A percentile compares a stretch with the other conserved stretches of the same genome.
Evolutionary conservation across 2,113 vertebrate genomes (phyloP).

Genomic region (Chamaetylas fuelleborni): DNA sequence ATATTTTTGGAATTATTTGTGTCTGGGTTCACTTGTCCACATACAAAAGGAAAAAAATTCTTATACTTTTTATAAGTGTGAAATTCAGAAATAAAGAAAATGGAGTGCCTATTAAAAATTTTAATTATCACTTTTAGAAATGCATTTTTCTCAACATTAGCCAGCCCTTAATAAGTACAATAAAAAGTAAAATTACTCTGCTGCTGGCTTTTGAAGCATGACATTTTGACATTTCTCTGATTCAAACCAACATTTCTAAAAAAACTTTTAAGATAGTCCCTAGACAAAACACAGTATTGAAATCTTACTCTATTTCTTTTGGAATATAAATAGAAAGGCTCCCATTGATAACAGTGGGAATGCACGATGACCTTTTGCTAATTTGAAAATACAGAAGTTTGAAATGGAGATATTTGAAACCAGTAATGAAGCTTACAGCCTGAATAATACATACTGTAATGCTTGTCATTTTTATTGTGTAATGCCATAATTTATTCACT

Average conservation of each 20-base stretch:
- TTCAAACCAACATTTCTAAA: neutral
- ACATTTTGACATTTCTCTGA: neutral
- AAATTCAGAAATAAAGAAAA: neutral
- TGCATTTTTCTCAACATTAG: neutral
- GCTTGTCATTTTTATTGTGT: neutral
- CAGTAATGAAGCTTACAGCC: neutral
- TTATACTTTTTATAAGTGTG: neutral
- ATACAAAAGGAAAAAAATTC: neutral
- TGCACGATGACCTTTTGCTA: neutral
- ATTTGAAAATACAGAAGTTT: neutral
- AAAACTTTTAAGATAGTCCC: neutral
- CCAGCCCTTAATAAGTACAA: neutral
- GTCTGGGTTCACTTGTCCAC: neutral
- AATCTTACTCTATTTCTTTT: neutral
- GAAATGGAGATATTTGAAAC: neutral
- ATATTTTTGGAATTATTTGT: neutral
- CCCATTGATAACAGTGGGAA: neutral
- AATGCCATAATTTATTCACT: neutral
- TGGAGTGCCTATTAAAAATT: neutral
- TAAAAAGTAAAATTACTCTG: neutral
- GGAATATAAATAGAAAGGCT: constrained; percentile 19
- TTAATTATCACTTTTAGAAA: neutral
- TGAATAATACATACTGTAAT: neutral
- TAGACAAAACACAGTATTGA: neutral
- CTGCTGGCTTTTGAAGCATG: neutral